Percentiles rank a stretch among this genome's conserved stretches.
These are phyloP conservation scores for Anodontia alba DNA, from an alignment of 2,888 invertebrate species.

Conservation along the genomic window DNA sequence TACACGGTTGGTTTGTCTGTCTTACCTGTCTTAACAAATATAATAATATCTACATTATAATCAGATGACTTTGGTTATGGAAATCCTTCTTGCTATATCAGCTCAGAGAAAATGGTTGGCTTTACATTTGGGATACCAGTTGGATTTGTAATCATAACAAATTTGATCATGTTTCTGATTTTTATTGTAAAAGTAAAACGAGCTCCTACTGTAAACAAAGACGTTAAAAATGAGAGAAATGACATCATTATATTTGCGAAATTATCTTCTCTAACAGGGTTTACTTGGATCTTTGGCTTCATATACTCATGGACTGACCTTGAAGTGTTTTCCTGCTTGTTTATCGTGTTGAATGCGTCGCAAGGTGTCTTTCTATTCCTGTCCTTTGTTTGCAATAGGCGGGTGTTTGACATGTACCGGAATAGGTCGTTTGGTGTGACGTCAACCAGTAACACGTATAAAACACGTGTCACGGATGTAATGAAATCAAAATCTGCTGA, in stretches of 20 bases:
- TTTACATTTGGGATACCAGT: conserved; percentile 43
- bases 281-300: conserved; percentile 52
- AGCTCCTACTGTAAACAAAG: conserved; percentile 17
- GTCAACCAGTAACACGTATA: no score
- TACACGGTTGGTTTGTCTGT: conserved; percentile 23
- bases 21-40: conserved; percentile 27
- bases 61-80: conserved; percentile 32
- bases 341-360: conserved; percentile 41
- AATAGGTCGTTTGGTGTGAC: background rate
- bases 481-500: no score
- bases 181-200: conserved; percentile 25
- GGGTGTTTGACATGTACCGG: conserved; percentile 18
- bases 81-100: conserved; percentile 38
- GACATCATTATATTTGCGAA: conserved; percentile 33
- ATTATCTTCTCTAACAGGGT: conserved; percentile 46
- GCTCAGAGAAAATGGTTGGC: conserved; percentile 27
- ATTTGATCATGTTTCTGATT: conserved; percentile 36
- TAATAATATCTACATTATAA: conserved; percentile 4
- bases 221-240: conserved; percentile 42
- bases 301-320: conserved; percentile 40
- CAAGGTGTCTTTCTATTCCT: conserved; percentile 50
- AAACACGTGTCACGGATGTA: no score
- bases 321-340: conserved; percentile 37
- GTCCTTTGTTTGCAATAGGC: conserved; percentile 32
- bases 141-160: conserved; percentile 24